Base-by-base conservation (phyloP, 2,113 vertebrate species). In the Prolemur simus region DNA sequence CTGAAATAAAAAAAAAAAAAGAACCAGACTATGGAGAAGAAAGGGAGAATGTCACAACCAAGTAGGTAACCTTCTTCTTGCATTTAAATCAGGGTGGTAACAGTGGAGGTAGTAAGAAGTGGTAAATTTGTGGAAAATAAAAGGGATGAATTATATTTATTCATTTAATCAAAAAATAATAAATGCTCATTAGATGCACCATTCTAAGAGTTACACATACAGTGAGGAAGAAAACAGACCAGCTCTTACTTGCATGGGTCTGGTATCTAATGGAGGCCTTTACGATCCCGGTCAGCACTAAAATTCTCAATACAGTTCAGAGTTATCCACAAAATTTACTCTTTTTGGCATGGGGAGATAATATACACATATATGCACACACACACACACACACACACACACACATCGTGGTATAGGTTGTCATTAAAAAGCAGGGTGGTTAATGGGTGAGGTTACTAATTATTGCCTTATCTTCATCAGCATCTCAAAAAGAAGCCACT, bases 401-500 rank as follows among this genome's bases (percentile, higher is more conserved):
- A 85, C 23, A 91, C 18, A 93, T 14, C 14, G 23, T 76, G 14
- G 8, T 42, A 47, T 11, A 91, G 49, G 52, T 81, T 87, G 52
- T 58, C 37, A 77, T 71, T 92, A 77, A 83, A 73, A 96, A 78
- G 20, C 49, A 97, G 89, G 15, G 23, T 60, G 63, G 7, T 23
- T 92, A 87, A 76, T 87, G 42, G n/a, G 34, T 25, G 32, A 89
- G 84, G 49, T 58, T 87, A 93, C 74, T 97, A 92, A 84, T 87
- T 89, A 93, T 66, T 45, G 80, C 54, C 77, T 93, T 68, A 25
- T 93, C 78, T 77, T 87, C n/a, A 58, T 96, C 86, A 95, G 78
- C 69, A 92, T 89, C 80, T 96, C 69, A 87, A 54, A 85, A 89
- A 95, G 83, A 84, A 84, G 64, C 76, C 83, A 94, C 85, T 81